Evolutionary conservation across 1,140 invertebrate species (phyloP).

Genomic region (Aphelenchoides besseyi): DNA sequence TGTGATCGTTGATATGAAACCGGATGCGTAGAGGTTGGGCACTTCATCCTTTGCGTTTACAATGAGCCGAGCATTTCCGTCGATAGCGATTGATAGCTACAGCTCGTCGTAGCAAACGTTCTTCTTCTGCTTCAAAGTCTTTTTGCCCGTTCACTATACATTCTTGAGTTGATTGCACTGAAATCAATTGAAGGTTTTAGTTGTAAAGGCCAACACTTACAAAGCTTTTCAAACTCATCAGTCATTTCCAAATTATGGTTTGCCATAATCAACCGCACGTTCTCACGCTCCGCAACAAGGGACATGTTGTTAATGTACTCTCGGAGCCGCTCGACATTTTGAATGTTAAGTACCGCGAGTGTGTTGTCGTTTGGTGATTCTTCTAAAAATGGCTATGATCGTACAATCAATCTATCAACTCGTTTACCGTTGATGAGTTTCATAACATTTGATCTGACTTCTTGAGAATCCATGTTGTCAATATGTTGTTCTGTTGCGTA

Average conservation of each 20-base stretch:
- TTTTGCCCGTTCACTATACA: background rate
- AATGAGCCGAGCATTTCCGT: background rate
- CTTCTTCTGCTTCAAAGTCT: background rate
- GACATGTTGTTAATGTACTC: background rate
- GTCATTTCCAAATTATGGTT: constrained; percentile 3
- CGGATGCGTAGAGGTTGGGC: too few relatives aligned
- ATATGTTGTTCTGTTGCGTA: background rate
- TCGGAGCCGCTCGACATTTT: background rate
- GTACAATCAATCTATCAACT: background rate
- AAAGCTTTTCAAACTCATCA: background rate
- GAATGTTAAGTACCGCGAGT: background rate
- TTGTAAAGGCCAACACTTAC: constrained; percentile 1
- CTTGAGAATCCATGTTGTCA: background rate
- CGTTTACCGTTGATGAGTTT: background rate
- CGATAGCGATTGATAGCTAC: background rate
- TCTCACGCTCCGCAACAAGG: background rate
- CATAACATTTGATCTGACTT: background rate
- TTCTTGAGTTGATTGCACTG: background rate
- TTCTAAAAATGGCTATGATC: background rate
- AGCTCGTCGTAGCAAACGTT: background rate
- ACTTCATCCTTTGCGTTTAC: background rate
- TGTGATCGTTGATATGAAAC: too few relatives aligned
- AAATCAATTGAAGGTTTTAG: background rate
- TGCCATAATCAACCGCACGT: background rate
- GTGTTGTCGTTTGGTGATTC: background rate